phyloP scores from a whole-genome alignment of 2,797 vertebrate species.

The Pangasius sanitwongsei region DNA sequence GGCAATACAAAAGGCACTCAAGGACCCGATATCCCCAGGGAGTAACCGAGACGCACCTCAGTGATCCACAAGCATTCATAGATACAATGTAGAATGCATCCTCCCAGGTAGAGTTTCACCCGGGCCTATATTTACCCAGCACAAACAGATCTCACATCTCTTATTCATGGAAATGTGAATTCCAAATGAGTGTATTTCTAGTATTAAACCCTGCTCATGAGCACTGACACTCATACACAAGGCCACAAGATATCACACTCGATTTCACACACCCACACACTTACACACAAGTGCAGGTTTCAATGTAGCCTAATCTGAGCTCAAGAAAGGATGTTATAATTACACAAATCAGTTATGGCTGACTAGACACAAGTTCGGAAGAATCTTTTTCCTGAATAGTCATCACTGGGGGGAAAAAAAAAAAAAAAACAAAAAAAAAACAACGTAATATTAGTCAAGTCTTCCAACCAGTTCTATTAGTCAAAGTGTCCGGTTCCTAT shows the following conservation, averaged over 20 bases:
- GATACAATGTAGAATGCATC: slow-evolving; percentile 47
- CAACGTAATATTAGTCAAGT: not conserved
- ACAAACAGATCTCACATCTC: slow-evolving; percentile 46
- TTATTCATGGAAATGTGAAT: slow-evolving; percentile 47
- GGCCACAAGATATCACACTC: slow-evolving; percentile 34
- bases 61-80: slow-evolving; percentile 52
- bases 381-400: slow-evolving; percentile 14
- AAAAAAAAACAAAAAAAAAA: not conserved
- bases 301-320: not conserved
- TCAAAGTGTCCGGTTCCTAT: slow-evolving; percentile 30
- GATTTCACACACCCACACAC: slow-evolving; percentile 22
- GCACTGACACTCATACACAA: slow-evolving; percentile 24
- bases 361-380: not conserved
- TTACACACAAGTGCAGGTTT: not conserved
- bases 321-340: not conserved
- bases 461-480: slow-evolving; percentile 31
- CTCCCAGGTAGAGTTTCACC: slow-evolving; percentile 57
- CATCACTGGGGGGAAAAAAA: not conserved
- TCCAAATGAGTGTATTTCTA: slow-evolving; percentile 42
- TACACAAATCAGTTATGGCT: not conserved
- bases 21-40: slow-evolving; percentile 42
- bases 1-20: slow-evolving; percentile 44
- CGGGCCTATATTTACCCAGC: slow-evolving; percentile 59
- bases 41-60: slow-evolving; percentile 49
- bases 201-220: slow-evolving; percentile 24